Percentiles rank a stretch among this genome's conserved stretches.
Conservation (phyloP, 2,888 invertebrate genomes). For the Trichopria drosophilae region DNA sequence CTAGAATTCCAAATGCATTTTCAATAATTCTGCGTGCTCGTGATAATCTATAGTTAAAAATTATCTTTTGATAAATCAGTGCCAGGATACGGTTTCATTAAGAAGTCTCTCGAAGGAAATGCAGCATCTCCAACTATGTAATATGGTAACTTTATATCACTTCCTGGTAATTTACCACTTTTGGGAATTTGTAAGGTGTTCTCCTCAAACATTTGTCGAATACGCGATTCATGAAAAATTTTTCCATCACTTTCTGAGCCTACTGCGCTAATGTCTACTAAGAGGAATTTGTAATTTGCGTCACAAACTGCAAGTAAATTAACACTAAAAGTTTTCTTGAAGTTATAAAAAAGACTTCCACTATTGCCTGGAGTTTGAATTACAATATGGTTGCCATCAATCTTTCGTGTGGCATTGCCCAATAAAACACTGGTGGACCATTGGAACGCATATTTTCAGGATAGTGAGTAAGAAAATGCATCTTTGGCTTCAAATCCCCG, state of each 20-base stretch:
- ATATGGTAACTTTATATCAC: slow-evolving; percentile 13
- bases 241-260: slow-evolving; percentile 31
- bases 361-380: slow-evolving; percentile 30
- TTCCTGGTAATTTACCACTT: slow-evolving; percentile 16
- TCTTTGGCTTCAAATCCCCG: too few relatives aligned
- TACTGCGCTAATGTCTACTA: slow-evolving; percentile 29
- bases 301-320: slow-evolving; percentile 33
- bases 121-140: slow-evolving; percentile 35
- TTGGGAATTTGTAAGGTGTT: background rate
- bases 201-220: too few relatives aligned
- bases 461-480: too few relatives aligned
- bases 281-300: slow-evolving; percentile 26
- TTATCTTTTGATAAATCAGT: slow-evolving; percentile 23
- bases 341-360: slow-evolving; percentile 34
- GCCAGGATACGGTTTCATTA: slow-evolving; percentile 36
- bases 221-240: slow-evolving; percentile 9
- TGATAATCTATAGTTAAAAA: slow-evolving; percentile 36
- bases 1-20: slow-evolving; percentile 37
- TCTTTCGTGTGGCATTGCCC: slow-evolving; percentile 30
- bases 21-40: slow-evolving; percentile 30
- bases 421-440: too few relatives aligned
- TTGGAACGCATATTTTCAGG: too few relatives aligned
- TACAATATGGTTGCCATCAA: slow-evolving; percentile 28
- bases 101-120: slow-evolving; percentile 24
- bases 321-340: slow-evolving; percentile 35